These are phyloP conservation scores for Callocephalon fimbriatum DNA, from an alignment of 2,113 vertebrate species.

Conservation along the genomic window DNA sequence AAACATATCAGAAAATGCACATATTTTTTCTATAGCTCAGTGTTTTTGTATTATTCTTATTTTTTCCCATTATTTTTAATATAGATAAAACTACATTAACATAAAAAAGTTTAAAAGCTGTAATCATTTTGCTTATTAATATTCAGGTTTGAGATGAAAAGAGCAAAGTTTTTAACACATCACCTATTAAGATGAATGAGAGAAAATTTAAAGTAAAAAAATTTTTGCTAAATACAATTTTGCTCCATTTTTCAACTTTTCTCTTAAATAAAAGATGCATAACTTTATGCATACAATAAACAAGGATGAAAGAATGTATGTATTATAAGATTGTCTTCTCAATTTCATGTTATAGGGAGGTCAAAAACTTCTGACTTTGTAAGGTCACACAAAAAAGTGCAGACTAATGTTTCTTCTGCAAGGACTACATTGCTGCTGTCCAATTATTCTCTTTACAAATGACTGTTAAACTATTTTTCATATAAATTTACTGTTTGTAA, in stretches of 20 bases:
- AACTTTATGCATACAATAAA: not conserved
- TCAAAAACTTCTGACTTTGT: not conserved
- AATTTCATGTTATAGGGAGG: not conserved
- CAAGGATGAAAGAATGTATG: not conserved
- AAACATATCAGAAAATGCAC: not conserved
- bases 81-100: not conserved
- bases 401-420: not conserved
- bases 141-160: not conserved
- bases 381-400: not conserved
- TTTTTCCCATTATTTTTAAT: not conserved
- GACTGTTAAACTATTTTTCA: not conserved
- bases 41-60: not conserved
- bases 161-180: not conserved
- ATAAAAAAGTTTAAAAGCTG: not conserved
- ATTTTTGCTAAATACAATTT: not conserved
- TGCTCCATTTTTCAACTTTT: not conserved
- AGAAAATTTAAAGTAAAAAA: not conserved
- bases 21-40: not conserved
- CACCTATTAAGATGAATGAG: not conserved
- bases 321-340: not conserved
- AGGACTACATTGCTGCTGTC: not conserved
- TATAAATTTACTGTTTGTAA: not conserved
- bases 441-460: not conserved
- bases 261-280: not conserved
- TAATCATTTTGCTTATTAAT: not conserved